Base-by-base conservation (phyloP, 1,140 invertebrate genomes). In the Drosophila ananassae region DNA sequence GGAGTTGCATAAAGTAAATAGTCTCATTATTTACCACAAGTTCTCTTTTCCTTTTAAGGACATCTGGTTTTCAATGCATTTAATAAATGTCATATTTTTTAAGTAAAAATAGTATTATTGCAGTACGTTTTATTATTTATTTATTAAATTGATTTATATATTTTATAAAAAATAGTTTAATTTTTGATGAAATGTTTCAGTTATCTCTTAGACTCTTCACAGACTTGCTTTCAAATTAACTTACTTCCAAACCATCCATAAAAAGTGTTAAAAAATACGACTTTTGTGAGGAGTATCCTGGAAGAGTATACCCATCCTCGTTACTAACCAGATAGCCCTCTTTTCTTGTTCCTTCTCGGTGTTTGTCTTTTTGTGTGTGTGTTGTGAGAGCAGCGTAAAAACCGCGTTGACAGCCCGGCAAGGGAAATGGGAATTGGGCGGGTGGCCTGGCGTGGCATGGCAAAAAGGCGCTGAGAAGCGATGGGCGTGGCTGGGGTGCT, bases 371-470 rank as follows among this genome's bases (percentile, higher is more conserved):
- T 62, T 75, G 60, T 63, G 60, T 58, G 72, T 66, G 81, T 87
- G 75, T 87, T 85, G 81, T 85, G 81, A 85, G 82, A 85, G 81
- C 71, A 82, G 81, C 69, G 82, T 60, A 87, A 85, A 85, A 85
- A 85, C 81, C 81, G 74, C 81, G 82, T 60, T 85, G 81, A 85
- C 81, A 85, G 73, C 77, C 72, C 56, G 58, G 68, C 72, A 39
- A 50, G 82, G 78, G 81, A 85, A 60, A 80, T 87, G 64, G 44
- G 60, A 74, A 73, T 61, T 73, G 50, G 52, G 25, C 9, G 34
- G 46, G 32, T 0, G 41, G 60, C 6, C 34, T 48, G 22, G 9
- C 6, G 12, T 10, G 1, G 21, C 17, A 1, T 21, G 25, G 17
- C 24, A 5, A 13, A 41, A 41, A 41, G 39, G 13, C 12, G 32